These are phyloP conservation scores for Enteromius fasciolatus DNA, from an alignment of 2,797 vertebrate species.

Conservation along the genomic window DNA sequence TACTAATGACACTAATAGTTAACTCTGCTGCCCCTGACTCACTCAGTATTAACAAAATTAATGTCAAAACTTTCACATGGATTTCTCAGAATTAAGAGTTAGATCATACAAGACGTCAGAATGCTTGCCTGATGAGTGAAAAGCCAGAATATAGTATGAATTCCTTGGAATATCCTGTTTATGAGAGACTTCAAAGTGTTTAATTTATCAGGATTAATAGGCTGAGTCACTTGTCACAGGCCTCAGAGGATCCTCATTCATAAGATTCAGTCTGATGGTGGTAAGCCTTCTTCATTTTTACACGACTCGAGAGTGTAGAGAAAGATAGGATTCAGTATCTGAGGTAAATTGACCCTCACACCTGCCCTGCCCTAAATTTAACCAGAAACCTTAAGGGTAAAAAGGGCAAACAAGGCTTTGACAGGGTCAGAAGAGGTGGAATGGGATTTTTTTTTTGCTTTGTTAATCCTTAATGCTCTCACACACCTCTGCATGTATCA, in stretches of 20 bases:
- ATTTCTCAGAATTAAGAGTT: slow-evolving; percentile 19
- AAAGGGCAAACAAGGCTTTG: slow-evolving; percentile 46
- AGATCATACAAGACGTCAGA: neutral
- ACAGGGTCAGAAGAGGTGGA: slow-evolving; percentile 57
- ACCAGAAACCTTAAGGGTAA: slow-evolving; percentile 46
- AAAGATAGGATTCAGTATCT: slow-evolving; percentile 20
- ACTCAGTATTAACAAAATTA: neutral
- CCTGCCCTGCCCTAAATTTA: slow-evolving; percentile 51
- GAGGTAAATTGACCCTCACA: slow-evolving; percentile 55
- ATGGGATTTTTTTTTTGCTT: slow-evolving; percentile 53
- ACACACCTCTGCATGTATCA: slow-evolving; percentile 35
- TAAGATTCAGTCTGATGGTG: slow-evolving; percentile 9
- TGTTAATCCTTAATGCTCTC: slow-evolving; percentile 56
- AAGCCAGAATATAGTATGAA: neutral
- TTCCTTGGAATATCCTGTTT: slow-evolving; percentile 16
- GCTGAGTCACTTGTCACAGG: slow-evolving; percentile 10
- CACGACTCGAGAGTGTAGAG: neutral
- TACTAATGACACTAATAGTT: neutral
- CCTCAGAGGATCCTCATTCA: neutral
- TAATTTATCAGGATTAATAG: neutral
- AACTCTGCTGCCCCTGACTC: slow-evolving; percentile 17
- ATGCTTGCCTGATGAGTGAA: neutral
- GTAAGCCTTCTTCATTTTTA: slow-evolving; percentile 21
- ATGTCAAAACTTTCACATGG: neutral
- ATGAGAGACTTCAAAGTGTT: neutral